Conservation (phyloP, 1,140 invertebrate species). For the Dendroctonus ponderosae region DNA sequence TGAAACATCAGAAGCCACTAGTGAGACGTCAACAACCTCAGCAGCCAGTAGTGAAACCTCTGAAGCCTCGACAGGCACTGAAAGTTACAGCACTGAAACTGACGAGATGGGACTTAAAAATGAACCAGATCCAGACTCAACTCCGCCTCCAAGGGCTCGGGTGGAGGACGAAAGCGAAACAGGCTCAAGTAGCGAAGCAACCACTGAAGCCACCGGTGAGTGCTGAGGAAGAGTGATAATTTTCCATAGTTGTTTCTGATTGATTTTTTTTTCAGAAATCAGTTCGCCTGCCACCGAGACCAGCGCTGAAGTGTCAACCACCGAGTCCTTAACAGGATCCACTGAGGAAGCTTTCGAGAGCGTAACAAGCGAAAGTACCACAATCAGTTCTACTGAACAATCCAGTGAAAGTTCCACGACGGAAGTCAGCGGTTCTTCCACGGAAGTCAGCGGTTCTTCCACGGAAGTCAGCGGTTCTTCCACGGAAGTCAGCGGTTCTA, state of each 20-base stretch:
- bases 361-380: neutral
- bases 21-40: neutral
- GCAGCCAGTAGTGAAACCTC: constrained; percentile 3
- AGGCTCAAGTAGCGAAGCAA: too few relatives aligned
- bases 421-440: constrained; percentile 31
- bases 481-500: constrained; percentile 1
- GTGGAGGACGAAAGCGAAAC: neutral
- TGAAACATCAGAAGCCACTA: constrained; percentile 9
- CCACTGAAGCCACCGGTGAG: too few relatives aligned
- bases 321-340: constrained; percentile 14
- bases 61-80: neutral
- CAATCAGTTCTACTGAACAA: neutral
- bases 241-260: too few relatives aligned
- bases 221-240: too few relatives aligned
- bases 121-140: constrained; percentile 34
- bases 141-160: constrained; percentile 26
- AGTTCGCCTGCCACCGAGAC: constrained; percentile 9
- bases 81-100: neutral
- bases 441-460: constrained; percentile 9
- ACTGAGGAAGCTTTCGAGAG: neutral
- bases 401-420: constrained; percentile 27
- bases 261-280: too few relatives aligned
- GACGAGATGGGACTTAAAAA: constrained; percentile 2
- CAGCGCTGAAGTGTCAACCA: constrained; percentile 21
- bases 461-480: constrained; percentile 5